Percentiles rank a stretch among this genome's conserved stretches.
These are phyloP conservation scores for Acyrthosiphon pisum DNA, from an alignment of 1,140 invertebrate genomes.

Conservation along the genomic window DNA sequence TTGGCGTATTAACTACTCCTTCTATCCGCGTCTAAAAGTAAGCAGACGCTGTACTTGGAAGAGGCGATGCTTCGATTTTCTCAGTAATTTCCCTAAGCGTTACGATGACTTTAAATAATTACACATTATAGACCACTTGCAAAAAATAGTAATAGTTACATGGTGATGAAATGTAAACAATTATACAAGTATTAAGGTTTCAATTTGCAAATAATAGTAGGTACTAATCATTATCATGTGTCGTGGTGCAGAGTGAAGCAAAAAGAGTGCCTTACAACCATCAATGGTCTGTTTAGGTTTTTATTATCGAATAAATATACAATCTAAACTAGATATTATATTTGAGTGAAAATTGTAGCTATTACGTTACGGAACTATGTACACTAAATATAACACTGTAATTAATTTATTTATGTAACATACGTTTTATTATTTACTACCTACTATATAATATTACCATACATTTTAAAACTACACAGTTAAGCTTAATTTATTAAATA, in stretches of 20 bases:
- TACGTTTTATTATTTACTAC: background rate
- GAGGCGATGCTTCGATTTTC: background rate
- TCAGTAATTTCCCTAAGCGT: background rate
- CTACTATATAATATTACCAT: background rate
- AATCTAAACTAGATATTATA: background rate
- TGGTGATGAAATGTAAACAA: background rate
- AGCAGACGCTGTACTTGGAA: background rate
- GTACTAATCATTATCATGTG: background rate
- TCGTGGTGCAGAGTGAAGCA: background rate
- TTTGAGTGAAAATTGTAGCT: background rate
- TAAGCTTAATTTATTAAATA: background rate
- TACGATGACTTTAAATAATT: background rate
- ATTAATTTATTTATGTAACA: slow-evolving; percentile 6
- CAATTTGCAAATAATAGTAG: background rate
- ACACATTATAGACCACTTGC: background rate
- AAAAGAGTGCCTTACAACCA: background rate
- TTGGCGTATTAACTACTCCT: too few species aligned
- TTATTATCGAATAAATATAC: background rate
- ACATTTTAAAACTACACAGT: background rate
- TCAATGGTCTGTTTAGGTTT: background rate
- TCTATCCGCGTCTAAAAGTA: background rate
- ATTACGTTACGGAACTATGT: background rate
- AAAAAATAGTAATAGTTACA: background rate
- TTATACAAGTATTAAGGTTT: background rate
- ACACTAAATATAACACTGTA: background rate